These are phyloP conservation scores for Phaetusa simplex DNA, from an alignment of 2,113 vertebrate species.

Conservation along the genomic window DNA sequence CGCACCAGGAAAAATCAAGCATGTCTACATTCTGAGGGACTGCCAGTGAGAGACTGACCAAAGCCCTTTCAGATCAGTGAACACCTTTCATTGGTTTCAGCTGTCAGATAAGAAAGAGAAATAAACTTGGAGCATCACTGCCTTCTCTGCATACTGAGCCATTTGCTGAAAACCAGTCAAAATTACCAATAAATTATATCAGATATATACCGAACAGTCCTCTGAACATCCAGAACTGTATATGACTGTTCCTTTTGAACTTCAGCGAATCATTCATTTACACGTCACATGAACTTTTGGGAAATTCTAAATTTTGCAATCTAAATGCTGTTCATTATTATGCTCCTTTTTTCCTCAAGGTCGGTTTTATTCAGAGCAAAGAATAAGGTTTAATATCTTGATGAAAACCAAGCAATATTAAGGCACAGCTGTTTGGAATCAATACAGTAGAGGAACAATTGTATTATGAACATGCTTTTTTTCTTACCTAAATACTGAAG, in stretches of 20 bases:
- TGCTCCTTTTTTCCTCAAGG: not conserved
- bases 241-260: not conserved
- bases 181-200: not conserved
- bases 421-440: not conserved
- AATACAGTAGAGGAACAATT: not conserved
- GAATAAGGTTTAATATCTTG: not conserved
- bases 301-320: not conserved
- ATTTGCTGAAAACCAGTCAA: not conserved
- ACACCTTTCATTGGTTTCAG: not conserved
- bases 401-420: not conserved
- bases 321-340: not conserved
- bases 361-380: not conserved
- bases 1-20: not conserved
- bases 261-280: not conserved
- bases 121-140: not conserved
- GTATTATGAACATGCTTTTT: not conserved
- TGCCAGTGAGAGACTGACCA: not conserved
- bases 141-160: not conserved
- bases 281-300: not conserved
- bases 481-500: not conserved
- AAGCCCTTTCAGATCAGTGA: not conserved
- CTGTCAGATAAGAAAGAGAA: not conserved
- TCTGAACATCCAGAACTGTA: not conserved
- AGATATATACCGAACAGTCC: not conserved
- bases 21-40: not conserved